phyloP scores from a whole-genome alignment of 2,797 vertebrate species.

The Dryobates pubescens region DNA sequence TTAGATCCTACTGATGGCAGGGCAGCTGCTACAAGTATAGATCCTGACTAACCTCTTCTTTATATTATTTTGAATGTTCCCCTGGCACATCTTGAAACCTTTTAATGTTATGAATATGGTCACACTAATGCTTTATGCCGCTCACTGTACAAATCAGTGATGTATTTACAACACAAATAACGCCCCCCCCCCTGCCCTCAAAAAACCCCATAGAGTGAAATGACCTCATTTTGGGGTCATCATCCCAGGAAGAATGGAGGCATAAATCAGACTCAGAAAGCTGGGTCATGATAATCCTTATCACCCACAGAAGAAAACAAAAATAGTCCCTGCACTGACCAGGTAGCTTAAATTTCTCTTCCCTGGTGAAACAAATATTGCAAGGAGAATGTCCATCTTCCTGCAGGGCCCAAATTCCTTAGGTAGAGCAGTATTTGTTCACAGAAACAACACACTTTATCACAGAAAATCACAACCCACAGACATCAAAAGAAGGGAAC shows the following conservation, averaged over 20 bases:
- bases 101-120: neutral
- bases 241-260: neutral
- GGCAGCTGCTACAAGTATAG: neutral
- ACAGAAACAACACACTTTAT: neutral
- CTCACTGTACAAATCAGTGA: neutral
- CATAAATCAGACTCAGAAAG: no score
- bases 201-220: rapidly evolving
- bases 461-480: slow-evolving; percentile 11
- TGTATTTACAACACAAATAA: neutral
- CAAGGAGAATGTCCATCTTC: neutral
- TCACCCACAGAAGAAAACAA: neutral
- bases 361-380: neutral
- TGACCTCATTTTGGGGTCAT: neutral
- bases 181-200: neutral
- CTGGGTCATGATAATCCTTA: neutral
- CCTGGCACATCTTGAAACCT: neutral
- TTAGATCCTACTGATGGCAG: neutral
- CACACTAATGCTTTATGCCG: neutral
- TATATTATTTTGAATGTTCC: neutral
- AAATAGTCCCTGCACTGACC: neutral
- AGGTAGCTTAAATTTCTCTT: neutral
- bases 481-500: neutral
- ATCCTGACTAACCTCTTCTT: neutral
- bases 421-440: neutral
- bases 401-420: neutral